Conservation (phyloP, 2,888 invertebrate genomes). For the Orthonevra nobilis region DNA sequence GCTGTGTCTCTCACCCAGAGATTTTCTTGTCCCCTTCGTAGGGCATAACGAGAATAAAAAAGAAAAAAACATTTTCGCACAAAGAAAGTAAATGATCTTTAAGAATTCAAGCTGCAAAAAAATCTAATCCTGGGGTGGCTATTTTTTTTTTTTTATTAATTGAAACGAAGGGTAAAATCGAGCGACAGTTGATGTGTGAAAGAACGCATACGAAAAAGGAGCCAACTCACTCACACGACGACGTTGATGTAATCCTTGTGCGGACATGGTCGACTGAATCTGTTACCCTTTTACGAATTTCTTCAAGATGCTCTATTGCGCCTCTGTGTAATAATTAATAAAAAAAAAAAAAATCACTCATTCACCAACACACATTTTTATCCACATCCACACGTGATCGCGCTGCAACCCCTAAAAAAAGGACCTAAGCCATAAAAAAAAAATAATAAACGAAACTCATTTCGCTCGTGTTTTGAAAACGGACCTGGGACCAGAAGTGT, state of each 20-base stretch:
- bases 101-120: constrained; percentile 67
- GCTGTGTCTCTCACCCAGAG: constrained; percentile 22
- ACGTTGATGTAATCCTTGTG: constrained; percentile 55
- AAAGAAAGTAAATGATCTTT: constrained; percentile 69
- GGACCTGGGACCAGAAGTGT: constrained; percentile 32
- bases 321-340: constrained; percentile 55
- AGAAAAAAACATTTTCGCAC: constrained; percentile 60
- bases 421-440: constrained; percentile 13
- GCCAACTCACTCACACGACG: constrained; percentile 26
- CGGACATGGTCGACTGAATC: constrained; percentile 49
- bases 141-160: constrained; percentile 68
- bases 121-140: constrained; percentile 51
- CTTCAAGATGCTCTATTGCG: constrained; percentile 54
- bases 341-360: constrained; percentile 42
- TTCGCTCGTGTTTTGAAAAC: constrained; percentile 20
- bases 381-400: constrained; percentile 43
- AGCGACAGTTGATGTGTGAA: constrained; percentile 64
- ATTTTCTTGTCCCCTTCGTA: constrained; percentile 37
- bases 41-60: no score
- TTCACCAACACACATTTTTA: constrained; percentile 48
- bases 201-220: constrained; percentile 21
- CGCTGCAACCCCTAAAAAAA: constrained; percentile 62
- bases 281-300: constrained; percentile 53
- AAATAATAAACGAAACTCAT: constrained; percentile 30
- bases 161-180: constrained; percentile 67